phyloP scores from a whole-genome alignment of 2,888 invertebrate genomes.

The Phyllotreta striolata region DNA sequence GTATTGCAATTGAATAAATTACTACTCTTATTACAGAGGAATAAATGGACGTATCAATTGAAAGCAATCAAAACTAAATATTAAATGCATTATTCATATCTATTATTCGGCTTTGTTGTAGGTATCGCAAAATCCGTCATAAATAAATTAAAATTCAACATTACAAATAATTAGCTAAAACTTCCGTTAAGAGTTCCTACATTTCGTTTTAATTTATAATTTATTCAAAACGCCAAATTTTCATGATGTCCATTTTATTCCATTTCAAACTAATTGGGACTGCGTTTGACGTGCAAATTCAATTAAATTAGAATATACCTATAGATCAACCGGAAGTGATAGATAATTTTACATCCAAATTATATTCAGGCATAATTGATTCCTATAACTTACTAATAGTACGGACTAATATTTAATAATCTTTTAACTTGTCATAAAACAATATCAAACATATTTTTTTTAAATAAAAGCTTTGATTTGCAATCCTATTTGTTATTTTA shows the following conservation, averaged over 20 bases:
- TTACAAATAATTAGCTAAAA: conserved; percentile 16
- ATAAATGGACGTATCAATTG: too few species aligned
- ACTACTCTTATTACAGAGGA: too few species aligned
- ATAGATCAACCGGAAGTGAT: conserved; percentile 1
- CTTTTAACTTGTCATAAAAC: too few species aligned
- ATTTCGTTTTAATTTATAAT: conserved; percentile 19
- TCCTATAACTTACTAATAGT: not conserved
- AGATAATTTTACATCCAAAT: not conserved
- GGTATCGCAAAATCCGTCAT: too few species aligned
- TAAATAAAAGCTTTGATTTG: too few species aligned
- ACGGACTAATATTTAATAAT: too few species aligned
- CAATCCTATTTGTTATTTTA: too few species aligned
- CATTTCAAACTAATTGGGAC: conserved; percentile 14
- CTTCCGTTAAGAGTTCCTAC: conserved; percentile 16
- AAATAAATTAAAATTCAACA: conserved; percentile 17
- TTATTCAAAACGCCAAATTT: conserved; percentile 21
- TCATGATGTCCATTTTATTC: conserved; percentile 22
- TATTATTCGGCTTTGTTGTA: too few species aligned
- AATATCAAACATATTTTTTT: too few species aligned
- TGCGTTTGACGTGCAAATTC: conserved; percentile 19
- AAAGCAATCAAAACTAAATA: too few species aligned
- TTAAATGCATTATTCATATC: too few species aligned
- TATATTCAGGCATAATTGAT: not conserved
- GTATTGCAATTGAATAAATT: too few species aligned
- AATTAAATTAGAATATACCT: conserved; percentile 14